Evolutionary conservation across 2,113 vertebrate species (phyloP).

Genomic region (Trogon melanurus): DNA sequence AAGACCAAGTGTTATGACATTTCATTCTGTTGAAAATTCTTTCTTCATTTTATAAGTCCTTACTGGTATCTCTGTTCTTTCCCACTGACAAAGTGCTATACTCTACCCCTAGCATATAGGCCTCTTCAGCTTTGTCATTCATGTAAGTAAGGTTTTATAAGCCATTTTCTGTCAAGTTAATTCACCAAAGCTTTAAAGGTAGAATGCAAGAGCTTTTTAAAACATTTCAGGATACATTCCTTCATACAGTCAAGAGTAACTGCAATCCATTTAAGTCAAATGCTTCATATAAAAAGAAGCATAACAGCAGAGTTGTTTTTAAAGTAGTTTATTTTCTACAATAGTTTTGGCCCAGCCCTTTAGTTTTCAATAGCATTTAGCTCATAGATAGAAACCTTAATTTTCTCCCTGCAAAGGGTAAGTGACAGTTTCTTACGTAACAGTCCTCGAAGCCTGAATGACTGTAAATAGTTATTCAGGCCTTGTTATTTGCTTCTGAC

Average conservation of each 20-base stretch:
- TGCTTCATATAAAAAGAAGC: conserved; percentile 14
- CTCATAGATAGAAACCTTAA: conserved; percentile 7
- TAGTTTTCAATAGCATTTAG: conserved; percentile 33
- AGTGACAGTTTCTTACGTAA: conserved; percentile 4
- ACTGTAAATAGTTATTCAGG: conserved; percentile 1
- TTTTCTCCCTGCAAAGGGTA: not conserved
- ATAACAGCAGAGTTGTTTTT: conserved; percentile 25
- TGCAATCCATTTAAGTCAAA: conserved; percentile 58
- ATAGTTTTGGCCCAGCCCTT: conserved; percentile 6
- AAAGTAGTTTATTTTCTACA: conserved; percentile 42
- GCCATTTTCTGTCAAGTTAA: conserved; percentile 55
- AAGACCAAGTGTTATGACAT: not conserved
- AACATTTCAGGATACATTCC: conserved; percentile 10
- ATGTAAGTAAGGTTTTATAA: conserved; percentile 8
- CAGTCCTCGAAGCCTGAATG: not conserved
- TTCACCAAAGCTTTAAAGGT: conserved; percentile 40
- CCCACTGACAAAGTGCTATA: conserved; percentile 14
- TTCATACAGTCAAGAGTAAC: conserved; percentile 21
- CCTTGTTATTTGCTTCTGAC: conserved; percentile 2
- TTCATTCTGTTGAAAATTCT: not conserved
- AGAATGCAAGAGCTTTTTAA: conserved; percentile 32
- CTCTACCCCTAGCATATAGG: not conserved
- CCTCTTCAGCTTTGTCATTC: conserved; percentile 30
- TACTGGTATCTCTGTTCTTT: not conserved
- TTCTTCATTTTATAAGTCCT: conserved; percentile 1